phyloP scores from a whole-genome alignment of 2,113 vertebrate species.

The Heterotilapia buettikoferi region DNA sequence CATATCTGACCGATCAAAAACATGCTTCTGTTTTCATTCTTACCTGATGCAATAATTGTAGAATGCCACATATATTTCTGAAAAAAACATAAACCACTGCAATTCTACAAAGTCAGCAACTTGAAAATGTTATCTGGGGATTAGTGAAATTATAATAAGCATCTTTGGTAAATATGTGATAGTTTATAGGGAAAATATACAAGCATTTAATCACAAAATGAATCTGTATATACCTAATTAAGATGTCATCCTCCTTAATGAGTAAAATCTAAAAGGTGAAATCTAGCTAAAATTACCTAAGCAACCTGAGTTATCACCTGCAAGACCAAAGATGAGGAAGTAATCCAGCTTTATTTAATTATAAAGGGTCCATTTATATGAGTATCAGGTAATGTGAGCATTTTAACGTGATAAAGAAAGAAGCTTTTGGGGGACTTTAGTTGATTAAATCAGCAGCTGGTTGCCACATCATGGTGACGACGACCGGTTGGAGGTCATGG shows the following conservation, averaged over 20 bases:
- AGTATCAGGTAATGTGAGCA: not conserved
- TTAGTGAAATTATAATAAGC: not conserved
- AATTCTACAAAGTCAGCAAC: not conserved
- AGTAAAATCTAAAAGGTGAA: not conserved
- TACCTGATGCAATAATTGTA: not conserved
- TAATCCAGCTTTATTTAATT: not conserved
- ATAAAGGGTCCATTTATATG: not conserved
- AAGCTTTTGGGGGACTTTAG: not conserved
- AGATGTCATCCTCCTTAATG: not conserved
- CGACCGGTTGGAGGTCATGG: conserved; percentile 6
- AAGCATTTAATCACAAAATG: not conserved
- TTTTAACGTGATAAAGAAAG: not conserved
- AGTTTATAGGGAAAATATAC: not conserved
- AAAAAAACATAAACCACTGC: not conserved
- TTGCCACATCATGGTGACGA: not conserved
- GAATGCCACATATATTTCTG: not conserved
- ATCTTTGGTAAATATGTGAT: not conserved
- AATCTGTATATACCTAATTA: not conserved
- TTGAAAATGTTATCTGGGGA: not conserved
- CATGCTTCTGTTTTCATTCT: not conserved
- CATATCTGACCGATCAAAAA: rapidly evolving
- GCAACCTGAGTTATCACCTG: not conserved
- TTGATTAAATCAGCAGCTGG: not conserved
- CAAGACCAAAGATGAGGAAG: not conserved
- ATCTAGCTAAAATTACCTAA: not conserved